Conservation (phyloP, 1,140 invertebrate genomes). For the Orius laevigatus region DNA sequence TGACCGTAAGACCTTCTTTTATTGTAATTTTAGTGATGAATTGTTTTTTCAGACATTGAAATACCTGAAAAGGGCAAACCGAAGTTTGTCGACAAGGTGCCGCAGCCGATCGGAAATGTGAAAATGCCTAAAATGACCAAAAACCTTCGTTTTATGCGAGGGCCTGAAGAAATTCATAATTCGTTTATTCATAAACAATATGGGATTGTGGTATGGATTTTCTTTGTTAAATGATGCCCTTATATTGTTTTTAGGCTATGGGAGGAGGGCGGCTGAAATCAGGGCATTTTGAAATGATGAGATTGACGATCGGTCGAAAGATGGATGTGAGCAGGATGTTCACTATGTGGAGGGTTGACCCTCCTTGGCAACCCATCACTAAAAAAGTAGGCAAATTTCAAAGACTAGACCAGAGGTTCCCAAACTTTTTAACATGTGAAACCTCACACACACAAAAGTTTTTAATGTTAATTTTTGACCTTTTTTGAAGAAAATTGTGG, state of each 20-base stretch:
- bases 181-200: constrained; percentile 73
- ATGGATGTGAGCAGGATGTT: constrained; percentile 70
- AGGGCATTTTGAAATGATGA: constrained; percentile 78
- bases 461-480: background rate
- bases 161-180: constrained; percentile 74
- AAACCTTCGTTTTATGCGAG: constrained; percentile 63
- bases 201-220: constrained; percentile 61
- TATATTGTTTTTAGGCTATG: constrained; percentile 41
- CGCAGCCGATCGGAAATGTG: constrained; percentile 42
- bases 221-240: constrained; percentile 5
- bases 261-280: constrained; percentile 61
- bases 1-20: too few relatives aligned
- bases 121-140: constrained; percentile 72
- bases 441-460: background rate
- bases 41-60: constrained; percentile 27
- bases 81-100: constrained; percentile 49
- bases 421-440: too few relatives aligned
- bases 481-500: too few relatives aligned
- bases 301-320: constrained; percentile 54
- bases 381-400: constrained; percentile 44
- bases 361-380: constrained; percentile 88
- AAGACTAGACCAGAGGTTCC: background rate
- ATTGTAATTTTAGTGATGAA: too few relatives aligned
- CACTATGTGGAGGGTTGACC: constrained; percentile 86
- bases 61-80: constrained; percentile 54